Percentiles rank a stretch among this genome's conserved stretches.
Evolutionary conservation across 2,113 vertebrate species (phyloP).

Genomic region (Nicator chloris): DNA sequence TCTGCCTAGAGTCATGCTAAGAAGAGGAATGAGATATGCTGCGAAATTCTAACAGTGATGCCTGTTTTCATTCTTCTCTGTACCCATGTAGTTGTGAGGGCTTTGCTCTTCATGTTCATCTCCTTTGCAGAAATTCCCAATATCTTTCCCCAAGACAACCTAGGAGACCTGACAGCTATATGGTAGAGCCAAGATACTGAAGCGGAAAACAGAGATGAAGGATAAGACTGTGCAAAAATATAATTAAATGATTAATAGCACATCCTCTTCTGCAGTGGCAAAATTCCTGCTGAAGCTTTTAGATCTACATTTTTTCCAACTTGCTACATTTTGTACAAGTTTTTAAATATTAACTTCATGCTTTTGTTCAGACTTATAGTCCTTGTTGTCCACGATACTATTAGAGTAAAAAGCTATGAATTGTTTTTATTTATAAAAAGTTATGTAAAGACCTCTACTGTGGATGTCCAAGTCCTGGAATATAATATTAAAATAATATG

Average conservation of each 20-base stretch:
- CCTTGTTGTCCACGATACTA: accelerated
- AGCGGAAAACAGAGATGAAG: neutral
- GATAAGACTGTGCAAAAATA: neutral
- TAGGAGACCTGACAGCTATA: neutral
- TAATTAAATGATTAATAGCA: neutral
- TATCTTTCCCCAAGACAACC: neutral
- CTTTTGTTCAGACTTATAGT: neutral
- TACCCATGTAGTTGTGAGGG: neutral
- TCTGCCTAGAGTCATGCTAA: neutral
- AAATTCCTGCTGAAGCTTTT: neutral
- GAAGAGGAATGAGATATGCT: neutral
- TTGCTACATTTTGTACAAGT: neutral
- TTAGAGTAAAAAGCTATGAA: neutral
- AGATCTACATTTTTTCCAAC: neutral
- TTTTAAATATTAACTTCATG: neutral
- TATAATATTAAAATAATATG: neutral
- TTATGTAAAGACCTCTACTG: neutral
- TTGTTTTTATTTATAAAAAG: neutral
- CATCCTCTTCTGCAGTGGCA: neutral
- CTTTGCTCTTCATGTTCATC: neutral
- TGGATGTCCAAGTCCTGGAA: neutral
- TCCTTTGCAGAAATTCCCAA: neutral
- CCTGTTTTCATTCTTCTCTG: neutral
- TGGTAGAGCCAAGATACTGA: neutral
- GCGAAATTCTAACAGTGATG: neutral